phyloP scores from a whole-genome alignment of 2,797 vertebrate genomes.

The Adrianichthys oophorus region DNA sequence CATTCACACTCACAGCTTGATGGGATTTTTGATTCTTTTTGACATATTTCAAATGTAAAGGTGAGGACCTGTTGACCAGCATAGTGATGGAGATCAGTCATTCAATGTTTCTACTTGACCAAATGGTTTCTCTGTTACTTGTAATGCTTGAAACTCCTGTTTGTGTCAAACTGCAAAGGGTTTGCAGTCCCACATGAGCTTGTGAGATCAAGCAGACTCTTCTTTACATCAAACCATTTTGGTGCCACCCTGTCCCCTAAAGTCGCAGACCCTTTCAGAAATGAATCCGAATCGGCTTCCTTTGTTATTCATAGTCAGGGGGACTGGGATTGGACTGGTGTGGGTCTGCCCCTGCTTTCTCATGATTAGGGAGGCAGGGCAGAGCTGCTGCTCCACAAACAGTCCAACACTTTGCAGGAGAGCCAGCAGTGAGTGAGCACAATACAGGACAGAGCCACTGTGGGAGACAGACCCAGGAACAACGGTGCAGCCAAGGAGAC shows the following conservation, averaged over 20 bases:
- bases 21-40: too few relatives aligned
- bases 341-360: slow-evolving; percentile 56
- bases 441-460: slow-evolving; percentile 31
- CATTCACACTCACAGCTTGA: too few relatives aligned
- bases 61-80: too few relatives aligned
- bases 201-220: slow-evolving; percentile 9
- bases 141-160: not conserved
- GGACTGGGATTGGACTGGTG: slow-evolving; percentile 49
- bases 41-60: too few relatives aligned
- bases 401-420: slow-evolving; percentile 33
- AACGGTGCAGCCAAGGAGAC: slow-evolving; percentile 74
- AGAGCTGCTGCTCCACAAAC: slow-evolving; percentile 34
- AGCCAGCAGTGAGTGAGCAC: slow-evolving; percentile 29
- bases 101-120: too few relatives aligned
- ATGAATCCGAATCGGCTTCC: slow-evolving; percentile 45
- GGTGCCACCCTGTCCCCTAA: slow-evolving; percentile 36
- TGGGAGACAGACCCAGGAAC: slow-evolving; percentile 36
- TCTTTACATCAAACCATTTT: slow-evolving; percentile 33
- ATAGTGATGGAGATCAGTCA: too few relatives aligned
- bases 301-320: slow-evolving; percentile 57
- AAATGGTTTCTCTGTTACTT: too few relatives aligned
- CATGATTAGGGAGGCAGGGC: slow-evolving; percentile 59
- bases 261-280: slow-evolving; percentile 50
- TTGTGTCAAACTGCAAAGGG: not conserved
- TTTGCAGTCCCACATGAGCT: not conserved